phyloP scores from a whole-genome alignment of 2,888 invertebrate species.

The Julus scandinavius region DNA sequence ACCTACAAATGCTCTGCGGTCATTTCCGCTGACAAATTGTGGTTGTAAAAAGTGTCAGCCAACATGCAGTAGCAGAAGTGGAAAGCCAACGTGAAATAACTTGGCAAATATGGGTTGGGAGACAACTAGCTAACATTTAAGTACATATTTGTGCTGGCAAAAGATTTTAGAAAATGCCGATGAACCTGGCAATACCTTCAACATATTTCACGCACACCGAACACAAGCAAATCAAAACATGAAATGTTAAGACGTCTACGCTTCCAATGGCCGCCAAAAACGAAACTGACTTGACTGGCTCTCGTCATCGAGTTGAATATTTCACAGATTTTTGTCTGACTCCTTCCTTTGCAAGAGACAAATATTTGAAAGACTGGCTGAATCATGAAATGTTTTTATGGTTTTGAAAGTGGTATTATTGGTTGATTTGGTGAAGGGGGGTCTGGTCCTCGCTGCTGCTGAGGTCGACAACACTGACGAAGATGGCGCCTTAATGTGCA shows the following conservation, averaged over 20 bases:
- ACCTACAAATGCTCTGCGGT: neutral
- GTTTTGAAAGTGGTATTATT: slow-evolving; percentile 13
- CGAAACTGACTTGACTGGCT: neutral
- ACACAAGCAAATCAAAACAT: neutral
- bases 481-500: neutral
- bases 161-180: neutral
- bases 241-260: neutral
- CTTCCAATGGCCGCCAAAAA: slow-evolving; percentile 6
- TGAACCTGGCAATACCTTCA: neutral
- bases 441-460: neutral
- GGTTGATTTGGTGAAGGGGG: neutral
- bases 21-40: neutral
- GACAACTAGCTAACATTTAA: slow-evolving; percentile 13
- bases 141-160: slow-evolving; percentile 14
- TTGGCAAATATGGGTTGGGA: neutral
- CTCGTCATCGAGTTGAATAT: neutral
- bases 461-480: slow-evolving; percentile 15
- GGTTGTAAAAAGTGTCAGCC: neutral
- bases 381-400: neutral
- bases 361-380: neutral
- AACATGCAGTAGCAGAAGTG: neutral
- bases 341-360: neutral
- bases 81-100: neutral
- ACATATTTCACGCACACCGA: neutral
- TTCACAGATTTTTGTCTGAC: neutral